Percentiles rank a stretch among this genome's conserved stretches.
phyloP scores from a whole-genome alignment of 1,140 invertebrate genomes.

The Spodoptera frugiperda region DNA sequence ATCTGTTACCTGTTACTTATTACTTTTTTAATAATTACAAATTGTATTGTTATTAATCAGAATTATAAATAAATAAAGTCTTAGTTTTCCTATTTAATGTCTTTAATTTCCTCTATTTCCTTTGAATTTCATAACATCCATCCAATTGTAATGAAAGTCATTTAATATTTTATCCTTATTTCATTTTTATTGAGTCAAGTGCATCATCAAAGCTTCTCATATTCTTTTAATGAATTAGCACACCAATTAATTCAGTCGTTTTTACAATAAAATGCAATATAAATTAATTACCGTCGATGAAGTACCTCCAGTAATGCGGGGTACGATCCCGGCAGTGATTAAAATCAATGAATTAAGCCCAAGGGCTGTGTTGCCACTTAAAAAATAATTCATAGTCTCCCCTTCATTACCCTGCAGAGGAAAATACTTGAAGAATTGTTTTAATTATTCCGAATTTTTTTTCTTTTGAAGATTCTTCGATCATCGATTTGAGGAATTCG shows the following conservation, averaged over 20 bases:
- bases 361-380: slow-evolving; percentile 61
- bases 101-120: too few species aligned
- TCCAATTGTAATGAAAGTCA: too few species aligned
- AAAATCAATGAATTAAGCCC: slow-evolving; percentile 63
- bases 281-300: background rate
- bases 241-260: too few species aligned
- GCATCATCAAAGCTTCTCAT: too few species aligned
- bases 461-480: slow-evolving; percentile 1
- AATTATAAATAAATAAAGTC: too few species aligned
- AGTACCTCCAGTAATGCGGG: background rate
- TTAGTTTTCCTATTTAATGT: too few species aligned
- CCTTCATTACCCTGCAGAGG: slow-evolving; percentile 62
- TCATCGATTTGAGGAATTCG: slow-evolving; percentile 22
- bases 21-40: background rate
- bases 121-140: too few species aligned
- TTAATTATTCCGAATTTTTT: slow-evolving; percentile 52
- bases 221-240: too few species aligned
- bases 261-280: background rate
- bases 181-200: too few species aligned
- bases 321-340: slow-evolving; percentile 40
- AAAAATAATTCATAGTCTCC: slow-evolving; percentile 67
- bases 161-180: too few species aligned
- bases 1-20: too few species aligned
- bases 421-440: slow-evolving; percentile 54
- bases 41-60: background rate